These are phyloP conservation scores for Eriosoma lanigerum DNA, from an alignment of 1,140 invertebrate species.

Conservation along the genomic window DNA sequence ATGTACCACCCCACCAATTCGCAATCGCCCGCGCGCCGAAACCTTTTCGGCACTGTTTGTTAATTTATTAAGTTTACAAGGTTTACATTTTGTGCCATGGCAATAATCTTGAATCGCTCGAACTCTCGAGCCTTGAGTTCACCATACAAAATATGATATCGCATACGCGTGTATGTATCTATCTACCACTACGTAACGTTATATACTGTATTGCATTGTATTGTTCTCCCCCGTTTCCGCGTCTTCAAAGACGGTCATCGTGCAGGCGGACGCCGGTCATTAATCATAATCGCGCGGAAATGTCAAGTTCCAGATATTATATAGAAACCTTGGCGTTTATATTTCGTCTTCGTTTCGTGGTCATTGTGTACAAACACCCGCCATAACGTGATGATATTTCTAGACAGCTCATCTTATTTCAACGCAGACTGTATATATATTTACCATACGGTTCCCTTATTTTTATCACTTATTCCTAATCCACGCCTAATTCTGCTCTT, in stretches of 20 bases:
- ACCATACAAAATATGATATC: background rate
- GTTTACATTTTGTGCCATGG: conserved; percentile 16
- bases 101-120: conserved; percentile 21
- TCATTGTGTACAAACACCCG: conserved; percentile 17
- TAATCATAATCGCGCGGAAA: conserved; percentile 36
- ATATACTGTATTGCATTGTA: too few relatives aligned
- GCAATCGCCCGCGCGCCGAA: background rate
- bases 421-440: background rate
- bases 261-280: too few relatives aligned
- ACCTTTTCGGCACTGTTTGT: conserved; percentile 26
- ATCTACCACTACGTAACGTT: too few relatives aligned
- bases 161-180: too few relatives aligned
- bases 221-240: background rate
- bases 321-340: conserved; percentile 34
- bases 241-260: background rate
- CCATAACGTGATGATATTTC: background rate
- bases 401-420: background rate
- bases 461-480: background rate
- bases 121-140: conserved; percentile 37
- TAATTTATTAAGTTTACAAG: conserved; percentile 29
- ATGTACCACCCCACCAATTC: background rate
- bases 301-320: background rate
- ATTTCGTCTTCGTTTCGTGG: background rate
- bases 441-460: background rate
- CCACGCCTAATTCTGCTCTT: too few relatives aligned